phyloP scores from a whole-genome alignment of 2,113 vertebrate genomes.

The Alexandromys fortis region DNA sequence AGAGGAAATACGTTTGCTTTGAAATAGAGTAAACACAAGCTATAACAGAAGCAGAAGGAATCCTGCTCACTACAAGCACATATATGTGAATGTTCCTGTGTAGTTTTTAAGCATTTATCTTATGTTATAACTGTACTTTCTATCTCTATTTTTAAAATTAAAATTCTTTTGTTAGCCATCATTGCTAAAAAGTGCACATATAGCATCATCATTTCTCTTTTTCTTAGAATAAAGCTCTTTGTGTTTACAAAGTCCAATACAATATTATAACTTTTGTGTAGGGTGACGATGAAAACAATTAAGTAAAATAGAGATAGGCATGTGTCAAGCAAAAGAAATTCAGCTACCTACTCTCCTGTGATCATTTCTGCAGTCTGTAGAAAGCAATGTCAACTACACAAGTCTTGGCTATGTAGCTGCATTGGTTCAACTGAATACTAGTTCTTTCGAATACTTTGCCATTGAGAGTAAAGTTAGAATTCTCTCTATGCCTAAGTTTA shows the following conservation, averaged over 20 bases:
- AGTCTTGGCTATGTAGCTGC: background rate
- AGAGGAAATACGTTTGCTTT: background rate
- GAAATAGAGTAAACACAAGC: constrained; percentile 43
- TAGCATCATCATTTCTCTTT: background rate
- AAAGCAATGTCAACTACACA: background rate
- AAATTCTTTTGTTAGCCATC: background rate
- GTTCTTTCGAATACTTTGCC: background rate
- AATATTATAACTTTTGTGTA: background rate
- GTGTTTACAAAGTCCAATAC: background rate
- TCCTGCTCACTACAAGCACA: background rate
- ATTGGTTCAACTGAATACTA: background rate
- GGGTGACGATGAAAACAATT: background rate
- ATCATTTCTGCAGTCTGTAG: background rate
- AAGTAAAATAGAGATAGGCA: background rate
- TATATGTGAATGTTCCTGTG: background rate
- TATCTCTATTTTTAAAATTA: background rate
- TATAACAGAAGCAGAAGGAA: background rate
- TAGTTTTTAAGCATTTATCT: background rate
- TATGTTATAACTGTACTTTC: background rate
- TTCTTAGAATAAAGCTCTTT: background rate
- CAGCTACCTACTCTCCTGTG: background rate
- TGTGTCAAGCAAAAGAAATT: background rate
- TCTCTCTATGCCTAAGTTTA: background rate
- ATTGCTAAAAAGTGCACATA: background rate
- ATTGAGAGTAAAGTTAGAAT: background rate